A percentile compares a stretch with the other conserved stretches of the same genome.
Evolutionary conservation across 2,113 vertebrate genomes (phyloP).

Genomic region (Dunckerocampus dactyliophorus): DNA sequence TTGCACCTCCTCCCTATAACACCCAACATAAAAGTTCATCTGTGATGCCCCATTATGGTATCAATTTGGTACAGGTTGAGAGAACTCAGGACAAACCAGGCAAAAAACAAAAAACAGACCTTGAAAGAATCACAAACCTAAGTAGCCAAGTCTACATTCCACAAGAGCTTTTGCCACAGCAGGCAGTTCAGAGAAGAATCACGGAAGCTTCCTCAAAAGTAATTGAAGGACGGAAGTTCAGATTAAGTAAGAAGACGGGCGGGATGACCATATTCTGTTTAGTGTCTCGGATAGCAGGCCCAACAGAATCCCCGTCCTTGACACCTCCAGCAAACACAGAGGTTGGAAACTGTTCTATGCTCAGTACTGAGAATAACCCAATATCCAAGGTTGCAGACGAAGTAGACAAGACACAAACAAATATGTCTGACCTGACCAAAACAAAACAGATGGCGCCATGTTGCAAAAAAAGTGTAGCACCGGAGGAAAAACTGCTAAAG

Average conservation of each 20-base stretch:
- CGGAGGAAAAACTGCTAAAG: constrained; percentile 22
- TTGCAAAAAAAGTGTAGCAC: constrained; percentile 5
- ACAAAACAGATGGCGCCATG: neutral
- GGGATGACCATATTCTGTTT: constrained; percentile 72
- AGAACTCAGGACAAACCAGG: constrained; percentile 23
- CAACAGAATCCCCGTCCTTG: constrained; percentile 33
- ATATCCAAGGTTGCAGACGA: constrained; percentile 57
- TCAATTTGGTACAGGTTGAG: constrained; percentile 4
- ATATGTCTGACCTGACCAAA: neutral
- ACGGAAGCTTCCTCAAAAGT: constrained; percentile 33
- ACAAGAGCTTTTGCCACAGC: constrained; percentile 2
- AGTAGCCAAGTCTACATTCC: neutral
- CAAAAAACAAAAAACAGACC: constrained; percentile 42
- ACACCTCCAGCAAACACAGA: constrained; percentile 27
- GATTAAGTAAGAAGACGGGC: constrained; percentile 53
- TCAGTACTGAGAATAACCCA: constrained; percentile 9
- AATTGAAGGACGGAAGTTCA: constrained; percentile 55
- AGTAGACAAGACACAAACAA: constrained; percentile 40
- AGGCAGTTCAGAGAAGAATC: constrained; percentile 16
- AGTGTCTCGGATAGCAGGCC: constrained; percentile 62
- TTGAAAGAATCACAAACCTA: neutral
- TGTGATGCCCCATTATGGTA: constrained; percentile 7
- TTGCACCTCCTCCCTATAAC: constrained; percentile 82
- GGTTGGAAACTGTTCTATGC: neutral
- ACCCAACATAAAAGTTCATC: constrained; percentile 65